phyloP scores from a whole-genome alignment of 2,888 invertebrate species.

The Cacoxenus indagator region DNA sequence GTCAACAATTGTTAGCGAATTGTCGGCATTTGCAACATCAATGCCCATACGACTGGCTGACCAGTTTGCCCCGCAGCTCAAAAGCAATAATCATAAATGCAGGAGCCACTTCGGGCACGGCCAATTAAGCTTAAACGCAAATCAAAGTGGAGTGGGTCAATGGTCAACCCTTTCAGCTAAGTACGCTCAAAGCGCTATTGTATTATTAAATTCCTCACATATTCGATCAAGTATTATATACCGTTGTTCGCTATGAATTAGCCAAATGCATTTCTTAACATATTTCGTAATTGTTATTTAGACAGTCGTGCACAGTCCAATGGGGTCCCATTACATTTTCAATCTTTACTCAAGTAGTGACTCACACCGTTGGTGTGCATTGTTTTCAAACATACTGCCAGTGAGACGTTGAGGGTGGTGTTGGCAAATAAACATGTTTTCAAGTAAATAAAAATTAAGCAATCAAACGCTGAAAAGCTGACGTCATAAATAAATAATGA shows the following conservation, averaged over 20 bases:
- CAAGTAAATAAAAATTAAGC: constrained; percentile 7
- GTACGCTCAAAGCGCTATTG: background rate
- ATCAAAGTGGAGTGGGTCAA: background rate
- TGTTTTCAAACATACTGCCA: background rate
- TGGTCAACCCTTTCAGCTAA: background rate
- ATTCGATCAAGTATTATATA: background rate
- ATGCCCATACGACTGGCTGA: no score
- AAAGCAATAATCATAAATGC: constrained; percentile 2
- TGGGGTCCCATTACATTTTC: background rate
- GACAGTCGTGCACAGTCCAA: background rate
- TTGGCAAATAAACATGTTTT: background rate
- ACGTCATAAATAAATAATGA: constrained; percentile 30
- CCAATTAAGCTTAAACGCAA: background rate
- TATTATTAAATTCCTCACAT: constrained; percentile 11
- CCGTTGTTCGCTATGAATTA: background rate
- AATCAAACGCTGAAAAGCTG: constrained; percentile 19
- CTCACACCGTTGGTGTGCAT: background rate
- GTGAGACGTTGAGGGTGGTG: background rate
- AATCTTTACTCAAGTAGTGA: background rate
- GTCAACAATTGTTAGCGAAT: constrained; percentile 4
- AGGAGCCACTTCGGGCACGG: background rate
- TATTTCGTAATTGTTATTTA: constrained; percentile 9
- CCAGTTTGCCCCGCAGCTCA: background rate
- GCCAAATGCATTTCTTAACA: background rate
- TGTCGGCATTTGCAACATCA: background rate